A percentile compares a stretch with the other conserved stretches of the same genome.
Conservation (phyloP, 2,888 invertebrate species). For the Xanthorhoe designata region DNA sequence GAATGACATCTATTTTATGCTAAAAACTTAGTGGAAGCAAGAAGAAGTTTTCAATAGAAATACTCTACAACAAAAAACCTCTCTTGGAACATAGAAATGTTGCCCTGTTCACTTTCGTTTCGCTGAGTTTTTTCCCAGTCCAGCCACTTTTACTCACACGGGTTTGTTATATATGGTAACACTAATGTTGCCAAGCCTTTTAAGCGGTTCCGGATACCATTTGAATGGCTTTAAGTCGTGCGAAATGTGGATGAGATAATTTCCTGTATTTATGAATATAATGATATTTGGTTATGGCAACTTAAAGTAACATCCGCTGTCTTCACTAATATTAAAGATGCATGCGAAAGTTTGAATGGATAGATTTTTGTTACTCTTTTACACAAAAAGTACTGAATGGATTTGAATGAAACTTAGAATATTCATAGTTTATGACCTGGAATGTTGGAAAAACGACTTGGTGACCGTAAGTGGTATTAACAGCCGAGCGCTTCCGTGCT, state of each 20-base stretch:
- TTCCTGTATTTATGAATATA: background rate
- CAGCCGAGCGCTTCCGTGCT: no score
- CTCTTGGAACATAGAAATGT: background rate
- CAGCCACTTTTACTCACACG: constrained; percentile 52
- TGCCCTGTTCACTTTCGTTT: background rate
- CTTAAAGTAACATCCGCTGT: no score
- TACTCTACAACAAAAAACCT: background rate
- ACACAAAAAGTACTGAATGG: no score
- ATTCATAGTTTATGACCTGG: no score
- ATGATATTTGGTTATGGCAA: background rate
- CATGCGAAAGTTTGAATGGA: no score
- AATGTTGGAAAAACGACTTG: no score
- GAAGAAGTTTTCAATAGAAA: background rate
- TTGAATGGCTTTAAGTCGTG: constrained; percentile 4
- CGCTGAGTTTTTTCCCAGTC: constrained; percentile 34
- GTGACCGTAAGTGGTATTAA: no score
- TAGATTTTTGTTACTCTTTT: no score
- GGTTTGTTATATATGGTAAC: constrained; percentile 47
- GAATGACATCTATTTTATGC: background rate
- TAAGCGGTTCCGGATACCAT: constrained; percentile 14
- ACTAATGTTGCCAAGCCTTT: constrained; percentile 15
- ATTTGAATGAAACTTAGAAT: no score
- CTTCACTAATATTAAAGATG: no score
- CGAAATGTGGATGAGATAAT: constrained; percentile 11
- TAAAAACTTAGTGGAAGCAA: background rate